phyloP scores from a whole-genome alignment of 2,113 vertebrate genomes.

The Rhea americana region DNA sequence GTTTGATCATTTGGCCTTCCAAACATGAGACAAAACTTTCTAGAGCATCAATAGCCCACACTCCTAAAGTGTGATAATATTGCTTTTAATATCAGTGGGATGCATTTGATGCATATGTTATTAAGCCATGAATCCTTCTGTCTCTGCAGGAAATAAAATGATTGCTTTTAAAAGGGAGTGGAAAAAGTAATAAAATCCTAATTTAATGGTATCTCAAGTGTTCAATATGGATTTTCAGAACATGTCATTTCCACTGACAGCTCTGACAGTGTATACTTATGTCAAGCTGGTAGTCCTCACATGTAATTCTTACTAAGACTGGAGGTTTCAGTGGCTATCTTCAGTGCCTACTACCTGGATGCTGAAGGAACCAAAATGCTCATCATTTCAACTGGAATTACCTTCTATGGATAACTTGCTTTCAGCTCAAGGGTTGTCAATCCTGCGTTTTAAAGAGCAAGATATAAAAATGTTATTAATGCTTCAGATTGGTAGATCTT shows the following conservation, averaged over 20 bases:
- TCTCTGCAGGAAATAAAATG: not conserved
- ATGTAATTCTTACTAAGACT: not conserved
- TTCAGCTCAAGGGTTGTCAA: not conserved
- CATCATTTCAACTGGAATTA: not conserved
- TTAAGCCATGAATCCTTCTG: not conserved
- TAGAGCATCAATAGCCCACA: not conserved
- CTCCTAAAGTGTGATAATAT: not conserved
- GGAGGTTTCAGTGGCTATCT: not conserved
- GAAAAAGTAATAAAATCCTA: not conserved
- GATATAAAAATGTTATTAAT: not conserved
- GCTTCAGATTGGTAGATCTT: not conserved
- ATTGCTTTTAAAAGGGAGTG: not conserved
- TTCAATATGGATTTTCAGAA: not conserved
- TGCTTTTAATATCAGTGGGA: not conserved
- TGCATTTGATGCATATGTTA: rapidly evolving
- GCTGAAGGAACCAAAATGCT: not conserved
- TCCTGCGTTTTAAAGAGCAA: not conserved
- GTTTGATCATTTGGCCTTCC: not conserved
- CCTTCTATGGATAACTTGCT: not conserved
- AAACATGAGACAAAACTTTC: not conserved
- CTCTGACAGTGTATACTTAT: not conserved
- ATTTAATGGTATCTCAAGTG: not conserved
- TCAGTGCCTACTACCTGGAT: not conserved
- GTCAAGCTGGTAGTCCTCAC: not conserved
- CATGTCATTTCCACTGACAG: not conserved